These are phyloP conservation scores for Cabera pusaria DNA, from an alignment of 2,888 invertebrate genomes.

Conservation along the genomic window DNA sequence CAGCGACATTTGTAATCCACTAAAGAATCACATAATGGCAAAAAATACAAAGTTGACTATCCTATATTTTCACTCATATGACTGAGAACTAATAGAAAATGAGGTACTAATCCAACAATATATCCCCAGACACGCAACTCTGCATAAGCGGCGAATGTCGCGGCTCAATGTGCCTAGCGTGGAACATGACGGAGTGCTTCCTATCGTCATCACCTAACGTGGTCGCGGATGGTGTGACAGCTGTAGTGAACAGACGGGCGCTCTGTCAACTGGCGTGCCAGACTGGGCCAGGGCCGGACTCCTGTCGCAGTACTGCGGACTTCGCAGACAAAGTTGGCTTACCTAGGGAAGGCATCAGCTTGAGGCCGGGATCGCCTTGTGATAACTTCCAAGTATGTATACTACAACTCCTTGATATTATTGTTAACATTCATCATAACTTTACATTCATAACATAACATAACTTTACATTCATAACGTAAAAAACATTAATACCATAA, in stretches of 20 bases:
- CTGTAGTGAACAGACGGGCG: constrained; percentile 90
- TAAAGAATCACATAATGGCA: too few species aligned
- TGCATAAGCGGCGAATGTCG: constrained; percentile 96
- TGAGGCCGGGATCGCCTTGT: constrained; percentile 98
- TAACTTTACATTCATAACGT: too few species aligned
- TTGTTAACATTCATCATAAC: too few species aligned
- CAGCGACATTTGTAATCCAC: too few species aligned
- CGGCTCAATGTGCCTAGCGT: constrained; percentile 97
- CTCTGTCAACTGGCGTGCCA: constrained; percentile 99
- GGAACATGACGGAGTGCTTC: constrained; percentile 98
- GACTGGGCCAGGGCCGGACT: constrained; percentile 87
- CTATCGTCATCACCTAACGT: constrained; percentile 90
- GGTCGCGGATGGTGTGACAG: constrained; percentile 64
- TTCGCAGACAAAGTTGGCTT: constrained; percentile 88
- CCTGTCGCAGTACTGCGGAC: constrained; percentile 94
- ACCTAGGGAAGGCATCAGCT: constrained; percentile 91
- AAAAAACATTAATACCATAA: too few species aligned
- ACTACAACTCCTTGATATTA: too few species aligned
- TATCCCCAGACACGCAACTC: constrained; percentile 85
- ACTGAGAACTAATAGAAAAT: too few species aligned
- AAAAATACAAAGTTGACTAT: too few species aligned
- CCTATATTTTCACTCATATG: too few species aligned
- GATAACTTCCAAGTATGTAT: constrained; percentile 96
- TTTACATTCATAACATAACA: too few species aligned
- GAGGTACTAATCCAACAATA: too few species aligned